Conservation (phyloP, 2,888 invertebrate genomes). For the Diarsia rubi region DNA sequence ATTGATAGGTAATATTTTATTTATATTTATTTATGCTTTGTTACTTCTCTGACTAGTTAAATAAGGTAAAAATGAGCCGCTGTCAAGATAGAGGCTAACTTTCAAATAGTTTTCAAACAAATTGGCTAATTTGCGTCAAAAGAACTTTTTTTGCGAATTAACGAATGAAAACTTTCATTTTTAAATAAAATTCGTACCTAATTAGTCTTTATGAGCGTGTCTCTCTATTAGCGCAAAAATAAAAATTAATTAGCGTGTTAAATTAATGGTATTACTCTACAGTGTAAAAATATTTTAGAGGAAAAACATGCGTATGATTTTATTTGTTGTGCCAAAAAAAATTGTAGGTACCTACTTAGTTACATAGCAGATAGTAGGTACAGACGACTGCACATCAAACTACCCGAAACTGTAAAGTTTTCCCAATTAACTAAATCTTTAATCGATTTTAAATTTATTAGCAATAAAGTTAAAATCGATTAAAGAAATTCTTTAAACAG, state of each 20-base stretch:
- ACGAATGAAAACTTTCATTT: constrained; percentile 48
- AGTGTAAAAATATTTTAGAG: constrained; percentile 18
- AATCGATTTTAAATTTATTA: too few relatives aligned
- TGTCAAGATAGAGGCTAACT: constrained; percentile 7
- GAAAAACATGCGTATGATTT: constrained; percentile 19
- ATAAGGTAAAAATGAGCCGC: constrained; percentile 12
- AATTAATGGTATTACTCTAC: constrained; percentile 28
- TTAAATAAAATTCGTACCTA: constrained; percentile 29
- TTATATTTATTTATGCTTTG: background rate
- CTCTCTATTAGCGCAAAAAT: constrained; percentile 46
- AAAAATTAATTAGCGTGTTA: constrained; percentile 60
- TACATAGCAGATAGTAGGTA: background rate
- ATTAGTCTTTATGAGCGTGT: constrained; percentile 47
- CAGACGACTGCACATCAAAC: background rate
- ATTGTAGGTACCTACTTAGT: background rate
- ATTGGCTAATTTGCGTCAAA: constrained; percentile 30
- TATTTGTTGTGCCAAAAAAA: constrained; percentile 28
- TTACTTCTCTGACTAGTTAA: background rate
- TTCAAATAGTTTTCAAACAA: constrained; percentile 46
- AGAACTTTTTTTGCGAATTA: constrained; percentile 50
- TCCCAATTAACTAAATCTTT: too few relatives aligned
- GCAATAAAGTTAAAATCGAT: too few relatives aligned
- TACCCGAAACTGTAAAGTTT: too few relatives aligned
- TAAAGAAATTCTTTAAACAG: too few relatives aligned
- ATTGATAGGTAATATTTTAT: background rate